Evolutionary conservation across 1,140 invertebrate genomes (phyloP), one percentile per base, ranked within the genome.

Genomic region (Lordiphosa collinella): DNA sequence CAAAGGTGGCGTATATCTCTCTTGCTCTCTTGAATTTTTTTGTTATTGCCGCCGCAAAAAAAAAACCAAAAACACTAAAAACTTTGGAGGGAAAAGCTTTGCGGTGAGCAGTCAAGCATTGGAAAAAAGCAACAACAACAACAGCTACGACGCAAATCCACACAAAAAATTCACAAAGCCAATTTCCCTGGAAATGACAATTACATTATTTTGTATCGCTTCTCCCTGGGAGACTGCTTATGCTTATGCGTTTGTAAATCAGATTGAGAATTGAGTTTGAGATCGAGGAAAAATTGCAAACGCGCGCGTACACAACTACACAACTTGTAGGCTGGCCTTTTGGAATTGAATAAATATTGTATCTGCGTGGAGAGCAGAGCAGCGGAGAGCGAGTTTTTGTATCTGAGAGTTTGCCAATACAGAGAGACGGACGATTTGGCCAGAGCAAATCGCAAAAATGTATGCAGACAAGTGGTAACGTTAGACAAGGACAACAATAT

Each of bases 51-150:
- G 59, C 59, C 52, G 71, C 48, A 43, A 43, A 43, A 25, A 41
- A 40, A 40, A 38, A 38, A 8, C 12, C 6, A 37, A 37, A 37
- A 11, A 22, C 11, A 25, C n/a, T n/a, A 29, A 60, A 61, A 55
- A 69, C 48, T 66, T 66, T 62, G 48, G 54, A 56, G 67, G 68
- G 70, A 79, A 79, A 80, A 71, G 69, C 72, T 79, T 79, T 67
- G 50, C 73, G 72, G 61, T 54, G 57, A 66, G 59, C 75, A 80
- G 75, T 80, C 75, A 82, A 65, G 70, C 72, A 69, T 73, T 79
- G 46, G 58, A 65, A 69, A 66, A 55, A 53, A 64, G 66, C 65
- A 76, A 60, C 62, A 72, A 53, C 64, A 78, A 56, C 59, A 54
- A 41, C 58, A 67, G 38, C 16, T 46, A 18, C 40, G 13, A 43